Conservation (phyloP, 2,888 invertebrate species). For the Cecidostiba fungosa region DNA sequence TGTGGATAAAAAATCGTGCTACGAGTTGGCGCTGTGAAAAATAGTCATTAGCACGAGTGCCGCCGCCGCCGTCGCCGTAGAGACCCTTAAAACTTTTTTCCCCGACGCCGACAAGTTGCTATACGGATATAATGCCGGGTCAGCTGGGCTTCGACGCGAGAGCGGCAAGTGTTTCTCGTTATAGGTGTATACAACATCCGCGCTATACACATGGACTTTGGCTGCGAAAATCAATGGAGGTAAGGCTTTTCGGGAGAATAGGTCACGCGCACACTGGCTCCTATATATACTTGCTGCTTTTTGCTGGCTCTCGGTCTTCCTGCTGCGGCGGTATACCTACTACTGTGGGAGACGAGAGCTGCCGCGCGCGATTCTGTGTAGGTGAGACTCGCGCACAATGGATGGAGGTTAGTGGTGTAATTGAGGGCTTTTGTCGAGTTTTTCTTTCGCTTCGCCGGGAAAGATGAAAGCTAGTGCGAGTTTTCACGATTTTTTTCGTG, state of each 20-base stretch:
- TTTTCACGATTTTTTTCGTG: neutral
- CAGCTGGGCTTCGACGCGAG: constrained; percentile 57
- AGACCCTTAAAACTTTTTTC: constrained; percentile 54
- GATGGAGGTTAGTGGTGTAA: constrained; percentile 42
- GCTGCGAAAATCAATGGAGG: constrained; percentile 31
- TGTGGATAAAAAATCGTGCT: constrained; percentile 37
- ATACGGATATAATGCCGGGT: constrained; percentile 59
- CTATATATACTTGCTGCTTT: too few relatives aligned
- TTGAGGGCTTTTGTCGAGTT: constrained; percentile 34
- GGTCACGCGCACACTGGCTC: constrained; percentile 6
- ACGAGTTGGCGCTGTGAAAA: constrained; percentile 50
- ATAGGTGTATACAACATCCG: neutral
- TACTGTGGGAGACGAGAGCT: too few relatives aligned
- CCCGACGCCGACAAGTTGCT: constrained; percentile 32
- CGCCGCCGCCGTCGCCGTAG: neutral
- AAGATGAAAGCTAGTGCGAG: constrained; percentile 25
- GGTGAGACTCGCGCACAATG: constrained; percentile 31
- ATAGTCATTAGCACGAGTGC: constrained; percentile 60
- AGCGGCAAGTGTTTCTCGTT: constrained; percentile 32
- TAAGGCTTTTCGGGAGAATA: constrained; percentile 20
- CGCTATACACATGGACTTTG: neutral
- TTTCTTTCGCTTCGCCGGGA: neutral
- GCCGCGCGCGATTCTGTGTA: constrained; percentile 17
- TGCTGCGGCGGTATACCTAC: neutral
- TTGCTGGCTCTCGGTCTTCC: neutral